A percentile compares a stretch with the other conserved stretches of the same genome.
Conservation (phyloP, 2,888 invertebrate species). For the Eupithecia vulgata region DNA sequence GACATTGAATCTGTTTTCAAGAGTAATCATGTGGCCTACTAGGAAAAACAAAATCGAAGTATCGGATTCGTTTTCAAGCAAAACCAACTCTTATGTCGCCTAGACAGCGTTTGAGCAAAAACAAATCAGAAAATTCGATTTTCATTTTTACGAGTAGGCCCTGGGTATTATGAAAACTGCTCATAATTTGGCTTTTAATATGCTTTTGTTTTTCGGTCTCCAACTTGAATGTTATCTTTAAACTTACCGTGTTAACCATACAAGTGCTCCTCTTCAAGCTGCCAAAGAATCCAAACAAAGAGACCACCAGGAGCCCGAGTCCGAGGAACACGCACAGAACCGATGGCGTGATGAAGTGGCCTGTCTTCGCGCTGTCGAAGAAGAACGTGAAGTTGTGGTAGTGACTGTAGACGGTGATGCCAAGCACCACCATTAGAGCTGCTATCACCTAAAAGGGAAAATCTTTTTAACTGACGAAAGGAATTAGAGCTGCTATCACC, state of each 20-base stretch:
- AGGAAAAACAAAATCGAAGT: too few relatives aligned
- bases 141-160: too few relatives aligned
- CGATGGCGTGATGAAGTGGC: conserved; percentile 88
- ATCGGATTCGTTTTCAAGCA: too few relatives aligned
- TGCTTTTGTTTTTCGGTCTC: too few relatives aligned
- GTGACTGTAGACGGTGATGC: conserved; percentile 73
- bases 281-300: conserved; percentile 93
- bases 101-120: too few relatives aligned
- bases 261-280: conserved; percentile 91
- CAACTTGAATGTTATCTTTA: neutral
- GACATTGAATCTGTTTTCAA: too few relatives aligned
- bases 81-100: too few relatives aligned
- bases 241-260: conserved; percentile 85
- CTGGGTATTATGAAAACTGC: too few relatives aligned
- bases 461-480: too few relatives aligned
- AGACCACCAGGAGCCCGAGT: conserved; percentile 88
- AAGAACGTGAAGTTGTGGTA: conserved; percentile 72
- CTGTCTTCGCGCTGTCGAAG: conserved; percentile 63
- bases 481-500: conserved; percentile 69
- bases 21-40: too few relatives aligned
- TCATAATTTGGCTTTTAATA: too few relatives aligned
- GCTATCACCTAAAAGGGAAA: conserved; percentile 63
- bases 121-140: too few relatives aligned
- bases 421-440: conserved; percentile 72
- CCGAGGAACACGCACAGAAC: conserved; percentile 90